A percentile compares a stretch with the other conserved stretches of the same genome.
These are phyloP conservation scores for Tricholaema leucomelas DNA, from an alignment of 2,113 vertebrate genomes.

Conservation along the genomic window DNA sequence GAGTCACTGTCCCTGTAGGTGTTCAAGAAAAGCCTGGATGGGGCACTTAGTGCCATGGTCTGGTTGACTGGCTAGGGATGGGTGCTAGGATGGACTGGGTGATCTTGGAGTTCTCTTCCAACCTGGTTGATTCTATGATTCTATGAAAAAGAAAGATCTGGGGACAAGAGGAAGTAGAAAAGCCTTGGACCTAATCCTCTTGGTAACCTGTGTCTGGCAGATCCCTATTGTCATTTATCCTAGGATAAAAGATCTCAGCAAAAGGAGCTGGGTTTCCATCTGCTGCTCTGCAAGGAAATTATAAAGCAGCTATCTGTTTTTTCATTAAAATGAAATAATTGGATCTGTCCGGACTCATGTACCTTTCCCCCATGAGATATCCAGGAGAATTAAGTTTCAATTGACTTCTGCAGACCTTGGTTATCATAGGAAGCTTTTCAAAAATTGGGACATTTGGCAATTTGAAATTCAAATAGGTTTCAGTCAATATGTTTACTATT, in stretches of 20 bases:
- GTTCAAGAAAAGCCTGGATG: too few species aligned
- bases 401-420: constrained; percentile 67
- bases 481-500: constrained; percentile 71
- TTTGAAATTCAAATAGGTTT: constrained; percentile 70
- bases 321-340: constrained; percentile 68
- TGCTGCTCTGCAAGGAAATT: neutral
- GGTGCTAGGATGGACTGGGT: too few species aligned
- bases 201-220: neutral
- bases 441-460: constrained; percentile 64
- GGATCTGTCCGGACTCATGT: constrained; percentile 50
- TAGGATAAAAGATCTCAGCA: neutral
- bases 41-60: too few species aligned
- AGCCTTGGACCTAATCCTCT: neutral
- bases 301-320: constrained; percentile 53
- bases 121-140: too few species aligned
- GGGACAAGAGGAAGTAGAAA: neutral
- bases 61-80: too few species aligned
- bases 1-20: too few species aligned
- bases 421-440: constrained; percentile 69
- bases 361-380: constrained; percentile 52
- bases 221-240: neutral
- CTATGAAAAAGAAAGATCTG: neutral
- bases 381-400: constrained; percentile 67
- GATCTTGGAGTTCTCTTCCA: too few species aligned
- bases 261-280: neutral